These are phyloP conservation scores for Microchrysa polita DNA, from an alignment of 2,888 invertebrate genomes.

Conservation along the genomic window DNA sequence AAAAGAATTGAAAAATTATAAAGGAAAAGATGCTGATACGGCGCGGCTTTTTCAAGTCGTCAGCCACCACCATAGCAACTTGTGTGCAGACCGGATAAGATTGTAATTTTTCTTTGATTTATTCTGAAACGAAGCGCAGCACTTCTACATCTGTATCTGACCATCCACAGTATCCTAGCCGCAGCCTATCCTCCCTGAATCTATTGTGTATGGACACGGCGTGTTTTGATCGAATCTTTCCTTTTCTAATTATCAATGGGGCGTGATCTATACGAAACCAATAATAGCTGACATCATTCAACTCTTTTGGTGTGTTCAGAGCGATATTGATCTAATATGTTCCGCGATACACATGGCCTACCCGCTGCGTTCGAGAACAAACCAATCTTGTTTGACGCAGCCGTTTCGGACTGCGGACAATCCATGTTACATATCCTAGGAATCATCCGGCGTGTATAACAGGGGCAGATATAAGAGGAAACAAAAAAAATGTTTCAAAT, in stretches of 20 bases:
- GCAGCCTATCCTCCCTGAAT: slow-evolving; percentile 10
- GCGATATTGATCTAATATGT: slow-evolving; percentile 43
- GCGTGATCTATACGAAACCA: slow-evolving; percentile 42
- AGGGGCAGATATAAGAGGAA: slow-evolving; percentile 35
- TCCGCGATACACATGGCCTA: slow-evolving; percentile 36
- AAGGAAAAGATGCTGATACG: neutral
- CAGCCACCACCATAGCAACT: slow-evolving; percentile 34
- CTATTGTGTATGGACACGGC: slow-evolving; percentile 21
- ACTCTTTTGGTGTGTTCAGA: slow-evolving; percentile 42
- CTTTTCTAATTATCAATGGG: slow-evolving; percentile 44
- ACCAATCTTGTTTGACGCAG: slow-evolving; percentile 42
- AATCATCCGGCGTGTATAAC: slow-evolving; percentile 30
- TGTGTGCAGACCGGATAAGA: slow-evolving; percentile 38
- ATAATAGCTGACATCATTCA: slow-evolving; percentile 45
- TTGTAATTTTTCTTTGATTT: slow-evolving; percentile 28
- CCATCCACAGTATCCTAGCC: neutral
- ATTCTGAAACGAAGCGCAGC: neutral
- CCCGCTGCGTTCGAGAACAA: slow-evolving; percentile 35
- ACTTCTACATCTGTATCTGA: slow-evolving; percentile 31
- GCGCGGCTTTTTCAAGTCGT: slow-evolving; percentile 40
- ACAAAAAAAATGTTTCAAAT: slow-evolving; percentile 11
- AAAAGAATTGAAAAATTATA: neutral
- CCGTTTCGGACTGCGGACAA: slow-evolving; percentile 21
- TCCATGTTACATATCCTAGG: slow-evolving; percentile 22
- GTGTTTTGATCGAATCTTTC: slow-evolving; percentile 42